Evolutionary conservation across 2,113 vertebrate genomes (phyloP).

Genomic region (Bujurquina vittata): DNA sequence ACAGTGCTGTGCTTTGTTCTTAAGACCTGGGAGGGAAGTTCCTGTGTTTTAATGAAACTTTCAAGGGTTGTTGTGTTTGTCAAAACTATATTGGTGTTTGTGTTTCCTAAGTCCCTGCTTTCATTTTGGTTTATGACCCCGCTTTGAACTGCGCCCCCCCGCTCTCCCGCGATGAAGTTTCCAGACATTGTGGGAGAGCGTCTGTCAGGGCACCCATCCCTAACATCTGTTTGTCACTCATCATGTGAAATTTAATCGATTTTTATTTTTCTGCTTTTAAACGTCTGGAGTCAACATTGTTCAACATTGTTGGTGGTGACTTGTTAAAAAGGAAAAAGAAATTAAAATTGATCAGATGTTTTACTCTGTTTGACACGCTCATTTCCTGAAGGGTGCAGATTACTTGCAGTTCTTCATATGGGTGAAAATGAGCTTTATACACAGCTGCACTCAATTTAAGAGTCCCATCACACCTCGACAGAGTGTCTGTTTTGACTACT

Average conservation of each 20-base stretch:
- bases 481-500: slow-evolving; percentile 25
- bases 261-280: slow-evolving; percentile 3
- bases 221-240: slow-evolving; percentile 1
- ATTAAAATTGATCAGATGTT: not conserved
- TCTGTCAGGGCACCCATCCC: slow-evolving; percentile 9
- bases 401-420: slow-evolving; percentile 18
- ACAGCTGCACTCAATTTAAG: slow-evolving; percentile 34
- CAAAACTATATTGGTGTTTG: slow-evolving; percentile 68
- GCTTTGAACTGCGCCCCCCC: slow-evolving; percentile 62
- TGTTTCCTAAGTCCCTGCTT: slow-evolving; percentile 71
- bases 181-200: slow-evolving; percentile 59
- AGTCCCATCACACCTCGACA: slow-evolving; percentile 14
- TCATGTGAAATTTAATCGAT: not conserved
- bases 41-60: slow-evolving; percentile 71
- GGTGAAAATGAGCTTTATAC: slow-evolving; percentile 11
- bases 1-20: slow-evolving; percentile 11
- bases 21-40: not conserved
- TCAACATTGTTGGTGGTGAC: not conserved
- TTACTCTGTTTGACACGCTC: slow-evolving; percentile 21
- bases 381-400: slow-evolving; percentile 18
- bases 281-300: not conserved
- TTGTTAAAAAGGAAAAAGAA: not conserved
- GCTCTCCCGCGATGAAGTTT: slow-evolving; percentile 66
- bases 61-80: slow-evolving; percentile 63
- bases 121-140: slow-evolving; percentile 76